Evolutionary conservation across 2,113 vertebrate species (phyloP).

Genomic region (Emberiza fucata): DNA sequence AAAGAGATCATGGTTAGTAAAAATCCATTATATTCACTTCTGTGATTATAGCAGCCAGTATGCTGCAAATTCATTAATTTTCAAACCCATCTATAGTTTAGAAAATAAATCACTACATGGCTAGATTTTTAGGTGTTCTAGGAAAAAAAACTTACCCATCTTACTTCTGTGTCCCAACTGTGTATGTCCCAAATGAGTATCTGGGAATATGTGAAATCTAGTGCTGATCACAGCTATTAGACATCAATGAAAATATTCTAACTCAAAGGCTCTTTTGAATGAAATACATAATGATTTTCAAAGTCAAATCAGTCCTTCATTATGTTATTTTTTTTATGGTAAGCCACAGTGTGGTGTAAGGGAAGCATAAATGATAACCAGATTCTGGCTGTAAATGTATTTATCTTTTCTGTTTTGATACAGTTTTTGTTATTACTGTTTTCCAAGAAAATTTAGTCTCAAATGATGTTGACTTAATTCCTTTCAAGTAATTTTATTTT

Average conservation of each 20-base stretch:
- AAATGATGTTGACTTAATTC: background rate
- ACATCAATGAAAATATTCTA: constrained; percentile 26
- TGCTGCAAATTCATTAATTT: constrained; percentile 49
- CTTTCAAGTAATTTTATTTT: background rate
- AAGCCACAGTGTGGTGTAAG: background rate
- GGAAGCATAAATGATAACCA: background rate
- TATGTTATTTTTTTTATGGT: background rate
- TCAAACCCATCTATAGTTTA: constrained; percentile 28
- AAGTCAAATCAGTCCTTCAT: background rate
- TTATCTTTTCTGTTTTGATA: background rate
- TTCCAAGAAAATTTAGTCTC: background rate
- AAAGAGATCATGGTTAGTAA: constrained; percentile 49
- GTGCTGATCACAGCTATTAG: constrained; percentile 14
- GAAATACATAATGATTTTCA: constrained; percentile 51
- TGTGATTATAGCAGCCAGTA: constrained; percentile 34
- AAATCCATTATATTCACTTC: constrained; percentile 35
- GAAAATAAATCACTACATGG: constrained; percentile 55
- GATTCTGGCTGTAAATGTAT: background rate
- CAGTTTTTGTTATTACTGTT: background rate
- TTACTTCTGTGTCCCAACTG: constrained; percentile 52
- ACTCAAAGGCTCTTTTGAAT: background rate
- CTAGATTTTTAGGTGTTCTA: constrained; percentile 42
- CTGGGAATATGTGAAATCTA: constrained; percentile 57
- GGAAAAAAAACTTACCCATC: constrained; percentile 29
- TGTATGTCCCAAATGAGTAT: constrained; percentile 44